Evolutionary conservation across 2,888 invertebrate genomes (phyloP), one percentile per base, ranked within the genome.

Genomic region (Mimumesa dahlbomi): DNA sequence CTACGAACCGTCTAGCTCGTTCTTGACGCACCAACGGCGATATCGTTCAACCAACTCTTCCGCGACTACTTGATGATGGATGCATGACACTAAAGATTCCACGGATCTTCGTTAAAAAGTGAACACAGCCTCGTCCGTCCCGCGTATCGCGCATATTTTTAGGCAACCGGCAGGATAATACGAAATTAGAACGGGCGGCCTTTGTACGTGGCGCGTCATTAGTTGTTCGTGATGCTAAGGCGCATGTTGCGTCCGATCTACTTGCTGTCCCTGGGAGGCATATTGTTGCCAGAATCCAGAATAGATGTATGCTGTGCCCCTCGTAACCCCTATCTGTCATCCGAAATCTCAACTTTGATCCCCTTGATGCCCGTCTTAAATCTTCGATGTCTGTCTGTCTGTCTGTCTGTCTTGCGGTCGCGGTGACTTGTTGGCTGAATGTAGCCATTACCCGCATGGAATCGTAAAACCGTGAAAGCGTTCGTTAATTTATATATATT

Each of bases 241-340:
- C 66, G 70, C 68, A 57, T 61, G 66, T 64, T 75, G 61, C 75
- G 40, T 53, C 50, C 66, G 65, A 77, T 73, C 66, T 54, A 68
- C 66, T 59, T 57, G 59, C 70, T 77, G 77, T 77, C 79, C 79
- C 79, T 79, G 79, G 77, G 72, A 75, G 79, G 79, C 77, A 68
- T 79, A 79, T 79, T 75, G 77, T 79, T 79, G 79, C 79, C 79
- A 79, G 79, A 71, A 77, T 79, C 75, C 77, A 79, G 79, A 79
- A 79, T 79, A 79, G 78, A 79, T 70, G 77, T 36, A n/a, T 21
- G 54, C 56, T 56, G 70, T 50, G 52, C 49, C 49, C 38, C 66
- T 50, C 42, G 46, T 61, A 54, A 73, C 72, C 72, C 72, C 70
- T 61, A 65, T 52, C 67, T 59, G 70, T 70, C 72, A 61, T 59